Conservation (phyloP, 2,797 vertebrate species). For the Labroides dimidiatus region DNA sequence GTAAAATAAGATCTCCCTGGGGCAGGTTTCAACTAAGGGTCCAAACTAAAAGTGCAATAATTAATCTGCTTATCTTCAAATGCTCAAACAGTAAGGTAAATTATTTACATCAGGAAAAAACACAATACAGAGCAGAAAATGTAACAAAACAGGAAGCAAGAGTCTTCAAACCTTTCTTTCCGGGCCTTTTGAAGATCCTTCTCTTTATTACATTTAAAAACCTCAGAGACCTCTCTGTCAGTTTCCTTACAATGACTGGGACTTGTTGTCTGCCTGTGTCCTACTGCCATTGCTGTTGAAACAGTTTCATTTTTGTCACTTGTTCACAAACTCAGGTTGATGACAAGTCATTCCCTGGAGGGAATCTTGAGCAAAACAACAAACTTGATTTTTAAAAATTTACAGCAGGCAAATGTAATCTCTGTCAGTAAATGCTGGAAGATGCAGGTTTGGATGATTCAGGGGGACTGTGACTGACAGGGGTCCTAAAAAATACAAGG, state of each 20-base stretch:
- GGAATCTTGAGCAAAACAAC: too few species aligned
- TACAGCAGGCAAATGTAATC: too few species aligned
- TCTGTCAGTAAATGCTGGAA: too few species aligned
- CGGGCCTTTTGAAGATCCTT: background rate
- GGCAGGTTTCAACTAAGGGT: slow-evolving; percentile 28
- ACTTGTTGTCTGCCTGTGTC: slow-evolving; percentile 34
- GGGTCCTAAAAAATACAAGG: too few species aligned
- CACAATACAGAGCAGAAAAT: slow-evolving; percentile 12
- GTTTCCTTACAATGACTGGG: slow-evolving; percentile 21
- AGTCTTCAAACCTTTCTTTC: background rate
- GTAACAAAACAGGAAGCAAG: background rate
- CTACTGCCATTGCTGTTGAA: slow-evolving; percentile 33
- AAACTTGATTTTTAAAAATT: too few species aligned
- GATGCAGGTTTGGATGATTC: too few species aligned
- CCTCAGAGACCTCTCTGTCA: slow-evolving; percentile 18
- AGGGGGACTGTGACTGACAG: too few species aligned
- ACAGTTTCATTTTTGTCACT: slow-evolving; percentile 17
- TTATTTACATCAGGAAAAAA: slow-evolving; percentile 25
- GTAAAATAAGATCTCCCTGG: slow-evolving; percentile 36
- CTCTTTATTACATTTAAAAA: slow-evolving; percentile 2
- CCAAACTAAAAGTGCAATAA: slow-evolving; percentile 40
- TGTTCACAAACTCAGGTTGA: too few species aligned
- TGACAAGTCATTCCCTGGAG: too few species aligned
- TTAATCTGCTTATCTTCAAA: slow-evolving; percentile 55
- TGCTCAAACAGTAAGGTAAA: slow-evolving; percentile 35